Evolutionary conservation across 2,888 invertebrate species (phyloP), one percentile per base, ranked within the genome.

Genomic region (Amphipyra berbera): DNA sequence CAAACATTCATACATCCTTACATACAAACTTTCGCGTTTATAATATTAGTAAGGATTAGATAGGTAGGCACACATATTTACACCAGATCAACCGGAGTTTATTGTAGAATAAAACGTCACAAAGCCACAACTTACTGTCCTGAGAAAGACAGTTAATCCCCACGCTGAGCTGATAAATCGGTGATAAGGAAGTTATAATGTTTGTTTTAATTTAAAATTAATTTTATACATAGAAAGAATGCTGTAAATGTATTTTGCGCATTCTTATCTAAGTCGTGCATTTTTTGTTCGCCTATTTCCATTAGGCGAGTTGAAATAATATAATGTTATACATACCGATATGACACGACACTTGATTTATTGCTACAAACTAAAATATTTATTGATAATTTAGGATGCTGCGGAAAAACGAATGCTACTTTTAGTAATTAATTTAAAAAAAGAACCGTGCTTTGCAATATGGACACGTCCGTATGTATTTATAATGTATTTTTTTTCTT

Each of bases 281-380:
- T 66, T 66, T 78, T 75, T 75, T 74, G 58, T 57, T 40, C 13
- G 13, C 48, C 30, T 47, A 14, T 33, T 57, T 38, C 44, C 46
- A 65, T 58, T 77, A 61, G 41, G 21, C 10, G 14, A 56, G 45
- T 61, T 57, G n/a, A 78, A 61, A 56, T 59, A 61, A 56, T 59
- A 58, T 64, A 57, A 78, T 60, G 44, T 45, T 68, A 66, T 76
- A 65, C 65, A 66, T 55, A 37, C 58, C 54, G 6, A 33, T 38
- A 60, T 60, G 79, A 65, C 79, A 57, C 46, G 54, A 45, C 54
- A 52, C 48, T 50, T 78, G 76, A 76, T 72, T 72, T 61, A 75
- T 75, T 27, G 50, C 27, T 27, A 9, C 10, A 55, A 69, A 47
- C 45, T 70, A 37, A 42, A 62, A 61, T 57, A 50, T 57, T 53